Evolutionary conservation across 2,797 vertebrate species (phyloP).

Genomic region (Notolepis coatsorum): DNA sequence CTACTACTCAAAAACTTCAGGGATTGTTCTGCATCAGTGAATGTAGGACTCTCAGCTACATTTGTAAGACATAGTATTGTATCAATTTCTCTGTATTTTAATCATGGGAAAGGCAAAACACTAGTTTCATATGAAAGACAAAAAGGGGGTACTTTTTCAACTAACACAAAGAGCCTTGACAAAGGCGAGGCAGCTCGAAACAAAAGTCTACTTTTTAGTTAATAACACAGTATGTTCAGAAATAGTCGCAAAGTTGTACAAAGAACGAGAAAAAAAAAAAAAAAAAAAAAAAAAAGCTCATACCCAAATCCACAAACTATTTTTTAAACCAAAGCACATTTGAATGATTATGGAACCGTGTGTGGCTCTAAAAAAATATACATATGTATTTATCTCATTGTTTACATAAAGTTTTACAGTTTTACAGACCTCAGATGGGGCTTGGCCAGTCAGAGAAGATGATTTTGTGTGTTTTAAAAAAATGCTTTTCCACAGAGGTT

Average conservation of each 20-base stretch:
- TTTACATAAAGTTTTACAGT: conserved; percentile 99
- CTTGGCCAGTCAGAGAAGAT: conserved; percentile 84
- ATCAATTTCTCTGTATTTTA: conserved; percentile 97
- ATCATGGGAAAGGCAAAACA: conserved; percentile 93
- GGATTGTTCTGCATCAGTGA: conserved; percentile 88
- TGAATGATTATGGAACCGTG: conserved; percentile 96
- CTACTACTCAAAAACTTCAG: conserved; percentile 92
- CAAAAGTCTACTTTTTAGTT: conserved; percentile 85
- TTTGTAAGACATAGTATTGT: conserved; percentile 97
- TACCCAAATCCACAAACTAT: conserved; percentile 99
- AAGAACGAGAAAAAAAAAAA: conserved; percentile 74
- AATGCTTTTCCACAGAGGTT: conserved; percentile 70
- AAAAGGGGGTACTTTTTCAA: conserved; percentile 83
- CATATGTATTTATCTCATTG: conserved; percentile 99
- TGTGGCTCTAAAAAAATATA: conserved; percentile 86
- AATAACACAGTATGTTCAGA: conserved; percentile 86
- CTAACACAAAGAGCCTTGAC: conserved; percentile 84
- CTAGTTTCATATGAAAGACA: conserved; percentile 98
- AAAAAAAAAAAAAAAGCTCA: conserved; percentile 86
- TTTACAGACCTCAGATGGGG: conserved; percentile 95
- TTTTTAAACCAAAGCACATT: conserved; percentile 99
- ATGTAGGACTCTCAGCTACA: conserved; percentile 89
- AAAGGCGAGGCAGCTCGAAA: conserved; percentile 87
- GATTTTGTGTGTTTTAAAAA: conserved; percentile 42
- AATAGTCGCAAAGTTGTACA: conserved; percentile 86